A percentile compares a stretch with the other conserved stretches of the same genome.
Evolutionary conservation across 2,113 vertebrate species (phyloP).

Genomic region (Amblyornis subalaris): DNA sequence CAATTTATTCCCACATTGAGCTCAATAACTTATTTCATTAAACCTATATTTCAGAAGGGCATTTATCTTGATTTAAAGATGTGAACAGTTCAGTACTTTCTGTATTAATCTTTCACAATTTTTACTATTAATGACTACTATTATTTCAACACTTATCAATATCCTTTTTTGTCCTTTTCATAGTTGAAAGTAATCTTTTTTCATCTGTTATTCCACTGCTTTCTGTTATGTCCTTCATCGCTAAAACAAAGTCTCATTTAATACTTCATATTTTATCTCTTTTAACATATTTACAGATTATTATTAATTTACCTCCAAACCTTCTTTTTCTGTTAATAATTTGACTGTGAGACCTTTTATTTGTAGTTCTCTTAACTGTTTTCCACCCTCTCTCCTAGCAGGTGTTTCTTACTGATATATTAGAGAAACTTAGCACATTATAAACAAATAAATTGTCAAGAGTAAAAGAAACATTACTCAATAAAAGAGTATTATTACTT

Average conservation of each 20-base stretch:
- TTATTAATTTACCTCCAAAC: not conserved
- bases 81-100: not conserved
- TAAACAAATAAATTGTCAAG: not conserved
- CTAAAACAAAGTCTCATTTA: not conserved
- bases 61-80: not conserved
- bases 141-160: not conserved
- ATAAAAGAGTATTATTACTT: not conserved
- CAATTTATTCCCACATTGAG: not conserved
- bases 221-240: not conserved
- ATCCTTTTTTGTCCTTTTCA: not conserved
- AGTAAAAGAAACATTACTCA: not conserved
- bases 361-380: not conserved
- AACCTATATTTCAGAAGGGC: not conserved
- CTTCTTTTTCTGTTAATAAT: not conserved
- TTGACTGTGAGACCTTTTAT: not conserved
- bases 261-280: not conserved
- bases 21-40: not conserved
- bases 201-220: not conserved
- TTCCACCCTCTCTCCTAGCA: accelerated
- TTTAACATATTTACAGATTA: not conserved
- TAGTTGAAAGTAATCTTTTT: not conserved
- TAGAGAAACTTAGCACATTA: not conserved
- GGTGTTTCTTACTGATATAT: not conserved
- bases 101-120: not conserved
- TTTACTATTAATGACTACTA: not conserved